Evolutionary conservation across 2,113 vertebrate species (phyloP).

Genomic region (Dipodomys ordii): DNA sequence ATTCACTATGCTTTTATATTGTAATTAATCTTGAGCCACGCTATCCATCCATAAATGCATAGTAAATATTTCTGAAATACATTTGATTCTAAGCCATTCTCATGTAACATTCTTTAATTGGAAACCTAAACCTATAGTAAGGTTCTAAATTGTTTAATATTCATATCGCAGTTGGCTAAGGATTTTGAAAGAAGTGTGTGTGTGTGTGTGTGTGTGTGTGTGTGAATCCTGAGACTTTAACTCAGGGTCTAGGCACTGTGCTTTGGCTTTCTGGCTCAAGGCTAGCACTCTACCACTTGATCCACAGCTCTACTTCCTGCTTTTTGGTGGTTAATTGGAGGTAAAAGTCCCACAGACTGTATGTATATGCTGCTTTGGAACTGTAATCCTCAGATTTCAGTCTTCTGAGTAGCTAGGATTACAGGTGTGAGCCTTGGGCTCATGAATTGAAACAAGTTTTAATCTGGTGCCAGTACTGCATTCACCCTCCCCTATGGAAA

Average conservation of each 20-base stretch:
- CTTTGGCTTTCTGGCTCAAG: no score
- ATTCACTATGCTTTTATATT: constrained; percentile 45
- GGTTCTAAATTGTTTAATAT: constrained; percentile 42
- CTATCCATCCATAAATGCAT: constrained; percentile 36
- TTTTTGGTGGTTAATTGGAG: no score
- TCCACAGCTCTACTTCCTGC: no score
- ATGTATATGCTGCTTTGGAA: no score
- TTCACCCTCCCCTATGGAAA: neutral
- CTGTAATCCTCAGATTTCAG: no score
- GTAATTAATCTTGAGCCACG: constrained; percentile 30
- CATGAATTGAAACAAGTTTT: constrained; percentile 35
- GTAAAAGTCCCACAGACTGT: no score
- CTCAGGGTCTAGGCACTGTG: no score
- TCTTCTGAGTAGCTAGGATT: no score
- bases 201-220: no score
- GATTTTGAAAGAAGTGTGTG: neutral
- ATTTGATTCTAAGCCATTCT: constrained; percentile 19
- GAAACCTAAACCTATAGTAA: constrained; percentile 42
- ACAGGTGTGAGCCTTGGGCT: no score
- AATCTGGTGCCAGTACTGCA: constrained; percentile 19
- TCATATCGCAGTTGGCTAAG: constrained; percentile 2
- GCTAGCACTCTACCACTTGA: no score
- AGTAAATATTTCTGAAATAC: constrained; percentile 54
- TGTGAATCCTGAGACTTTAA: no score
- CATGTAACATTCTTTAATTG: constrained; percentile 36